Conservation (phyloP, 2,797 vertebrate species). For the Epinephelus malabaricus region DNA sequence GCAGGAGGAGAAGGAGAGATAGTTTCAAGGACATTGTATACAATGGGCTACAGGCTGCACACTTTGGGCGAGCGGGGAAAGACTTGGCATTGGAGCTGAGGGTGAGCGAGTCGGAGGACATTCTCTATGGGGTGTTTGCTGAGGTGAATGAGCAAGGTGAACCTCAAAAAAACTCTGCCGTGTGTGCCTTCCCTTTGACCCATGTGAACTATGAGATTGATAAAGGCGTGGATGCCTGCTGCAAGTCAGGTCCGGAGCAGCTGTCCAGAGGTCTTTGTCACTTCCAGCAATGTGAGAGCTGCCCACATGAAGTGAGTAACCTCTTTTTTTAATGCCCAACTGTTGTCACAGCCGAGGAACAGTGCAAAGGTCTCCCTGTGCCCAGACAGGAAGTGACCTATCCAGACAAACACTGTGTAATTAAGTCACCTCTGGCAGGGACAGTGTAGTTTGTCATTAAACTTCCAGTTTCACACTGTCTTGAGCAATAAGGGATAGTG, state of each 20-base stretch:
- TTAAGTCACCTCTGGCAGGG: constrained; percentile 19
- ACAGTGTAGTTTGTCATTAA: constrained; percentile 27
- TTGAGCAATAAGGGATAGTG: constrained; percentile 9
- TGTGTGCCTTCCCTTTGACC: constrained; percentile 91
- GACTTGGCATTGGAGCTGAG: constrained; percentile 86
- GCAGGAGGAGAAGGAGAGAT: constrained; percentile 71
- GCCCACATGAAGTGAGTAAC: constrained; percentile 89
- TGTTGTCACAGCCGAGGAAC: constrained; percentile 28
- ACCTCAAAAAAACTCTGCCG: constrained; percentile 82
- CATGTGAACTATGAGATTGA: constrained; percentile 86
- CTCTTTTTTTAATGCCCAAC: constrained; percentile 9
- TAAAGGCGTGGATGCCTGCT: constrained; percentile 88
- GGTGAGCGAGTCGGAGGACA: constrained; percentile 74
- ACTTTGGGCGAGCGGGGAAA: constrained; percentile 83
- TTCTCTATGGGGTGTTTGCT: constrained; percentile 92
- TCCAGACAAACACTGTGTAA: constrained; percentile 61
- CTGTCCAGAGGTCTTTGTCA: constrained; percentile 89
- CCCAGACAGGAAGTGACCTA: constrained; percentile 64
- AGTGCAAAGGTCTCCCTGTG: constrained; percentile 37
- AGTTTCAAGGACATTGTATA: constrained; percentile 80
- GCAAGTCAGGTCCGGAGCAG: constrained; percentile 69
- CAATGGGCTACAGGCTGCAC: constrained; percentile 92
- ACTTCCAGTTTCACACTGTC: constrained; percentile 11
- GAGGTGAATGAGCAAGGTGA: constrained; percentile 72
- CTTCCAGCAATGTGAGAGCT: constrained; percentile 89